phyloP scores from a whole-genome alignment of 2,797 vertebrate genomes.

The Miichthys miiuy region DNA sequence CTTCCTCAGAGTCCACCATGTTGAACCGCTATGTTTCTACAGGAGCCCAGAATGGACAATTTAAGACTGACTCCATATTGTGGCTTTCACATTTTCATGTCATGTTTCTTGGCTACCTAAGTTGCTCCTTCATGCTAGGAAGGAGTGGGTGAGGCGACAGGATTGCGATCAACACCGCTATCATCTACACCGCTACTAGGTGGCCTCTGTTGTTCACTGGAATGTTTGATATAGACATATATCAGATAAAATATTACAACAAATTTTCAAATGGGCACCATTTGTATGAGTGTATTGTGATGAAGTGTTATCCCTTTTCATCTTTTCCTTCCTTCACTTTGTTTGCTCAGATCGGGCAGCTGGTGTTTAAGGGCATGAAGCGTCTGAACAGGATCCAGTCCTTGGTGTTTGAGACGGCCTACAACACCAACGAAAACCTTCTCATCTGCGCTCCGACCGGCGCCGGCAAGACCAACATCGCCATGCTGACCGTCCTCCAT shows the following conservation, averaged over 20 bases:
- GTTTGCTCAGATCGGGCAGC: constrained; percentile 90
- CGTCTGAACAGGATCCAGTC: constrained; percentile 97
- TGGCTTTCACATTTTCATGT: no score
- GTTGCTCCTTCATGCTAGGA: no score
- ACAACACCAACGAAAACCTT: constrained; percentile 98
- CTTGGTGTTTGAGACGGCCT: constrained; percentile 97
- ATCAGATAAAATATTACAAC: background rate
- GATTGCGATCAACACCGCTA: no score
- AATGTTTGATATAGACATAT: background rate
- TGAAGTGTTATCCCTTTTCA: background rate
- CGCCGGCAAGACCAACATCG: constrained; percentile 98
- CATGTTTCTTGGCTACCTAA: no score
- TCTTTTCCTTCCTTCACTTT: background rate
- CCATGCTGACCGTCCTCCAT: constrained; percentile 96
- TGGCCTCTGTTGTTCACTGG: background rate
- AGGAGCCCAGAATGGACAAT: no score
- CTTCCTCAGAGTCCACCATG: no score
- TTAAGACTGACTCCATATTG: no score
- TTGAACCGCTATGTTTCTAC: no score
- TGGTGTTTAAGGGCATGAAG: constrained; percentile 97
- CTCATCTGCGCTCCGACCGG: constrained; percentile 97
- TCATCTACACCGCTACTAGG: no score
- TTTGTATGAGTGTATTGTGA: background rate
- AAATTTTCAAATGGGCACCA: no score
- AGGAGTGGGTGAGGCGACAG: no score